These are phyloP conservation scores for Panagrolaimus sp. DNA, from an alignment of 1,140 invertebrate species.

Conservation along the genomic window DNA sequence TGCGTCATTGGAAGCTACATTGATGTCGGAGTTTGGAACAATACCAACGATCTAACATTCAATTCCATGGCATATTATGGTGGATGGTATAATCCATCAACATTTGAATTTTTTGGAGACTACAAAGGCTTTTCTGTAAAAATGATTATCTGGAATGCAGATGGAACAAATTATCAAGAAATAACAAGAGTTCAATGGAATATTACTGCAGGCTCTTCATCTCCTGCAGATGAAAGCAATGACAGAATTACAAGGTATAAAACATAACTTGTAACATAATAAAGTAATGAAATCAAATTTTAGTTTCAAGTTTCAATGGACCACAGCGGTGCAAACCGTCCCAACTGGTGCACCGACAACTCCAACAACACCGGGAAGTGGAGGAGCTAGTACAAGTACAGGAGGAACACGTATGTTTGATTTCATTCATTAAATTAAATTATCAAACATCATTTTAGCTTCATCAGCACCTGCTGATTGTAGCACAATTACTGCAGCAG, in stretches of 20 bases:
- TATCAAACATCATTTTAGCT: too few relatives aligned
- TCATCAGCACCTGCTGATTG: too few relatives aligned
- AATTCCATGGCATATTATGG: not conserved
- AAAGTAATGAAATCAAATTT: not conserved
- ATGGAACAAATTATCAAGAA: not conserved
- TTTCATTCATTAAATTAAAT: too few relatives aligned
- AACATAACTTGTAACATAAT: not conserved
- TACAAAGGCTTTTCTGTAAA: not conserved
- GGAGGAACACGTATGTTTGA: too few relatives aligned
- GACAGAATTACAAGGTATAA: not conserved
- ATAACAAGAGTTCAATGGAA: not conserved
- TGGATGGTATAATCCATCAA: constrained; percentile 4
- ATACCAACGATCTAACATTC: not conserved
- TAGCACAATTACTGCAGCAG: too few relatives aligned
- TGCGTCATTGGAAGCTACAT: not conserved
- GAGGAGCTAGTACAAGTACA: too few relatives aligned
- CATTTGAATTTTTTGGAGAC: not conserved
- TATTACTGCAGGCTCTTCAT: not conserved
- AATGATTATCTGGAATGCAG: constrained; percentile 6
- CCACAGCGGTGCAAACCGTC: not conserved
- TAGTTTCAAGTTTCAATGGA: not conserved
- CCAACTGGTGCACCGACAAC: too few relatives aligned
- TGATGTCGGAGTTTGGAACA: not conserved
- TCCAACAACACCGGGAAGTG: too few relatives aligned
- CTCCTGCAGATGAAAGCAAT: not conserved